Evolutionary conservation across 2,113 vertebrate genomes (phyloP).

Genomic region (Dicaeum eximium): DNA sequence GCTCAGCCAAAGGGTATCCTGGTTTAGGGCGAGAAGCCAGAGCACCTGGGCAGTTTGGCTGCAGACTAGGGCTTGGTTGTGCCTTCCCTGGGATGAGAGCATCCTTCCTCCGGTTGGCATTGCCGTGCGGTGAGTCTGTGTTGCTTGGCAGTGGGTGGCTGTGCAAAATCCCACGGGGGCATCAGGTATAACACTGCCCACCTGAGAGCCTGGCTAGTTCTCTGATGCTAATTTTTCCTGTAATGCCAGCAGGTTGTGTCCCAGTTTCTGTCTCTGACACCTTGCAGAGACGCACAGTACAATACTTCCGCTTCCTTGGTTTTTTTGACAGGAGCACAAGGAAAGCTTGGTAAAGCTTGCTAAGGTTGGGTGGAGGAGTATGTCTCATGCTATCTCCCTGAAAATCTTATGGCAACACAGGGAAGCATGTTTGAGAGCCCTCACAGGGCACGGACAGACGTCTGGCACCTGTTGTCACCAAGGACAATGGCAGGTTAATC

Average conservation of each 20-base stretch:
- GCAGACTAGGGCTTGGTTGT: background rate
- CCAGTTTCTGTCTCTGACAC: background rate
- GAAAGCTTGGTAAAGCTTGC: background rate
- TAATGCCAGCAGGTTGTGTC: background rate
- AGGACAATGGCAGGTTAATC: background rate
- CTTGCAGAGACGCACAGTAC: background rate
- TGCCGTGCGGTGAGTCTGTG: rapidly evolving
- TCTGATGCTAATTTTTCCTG: background rate
- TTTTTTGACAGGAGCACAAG: background rate
- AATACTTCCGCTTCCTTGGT: background rate
- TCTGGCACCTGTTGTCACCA: background rate
- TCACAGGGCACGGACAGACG: background rate
- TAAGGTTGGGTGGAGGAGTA: background rate
- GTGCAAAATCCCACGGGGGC: rapidly evolving
- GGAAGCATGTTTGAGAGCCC: background rate
- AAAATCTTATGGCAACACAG: background rate
- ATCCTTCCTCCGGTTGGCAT: background rate
- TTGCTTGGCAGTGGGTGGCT: background rate
- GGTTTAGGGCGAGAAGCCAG: background rate
- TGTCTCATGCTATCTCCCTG: background rate
- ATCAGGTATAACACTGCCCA: rapidly evolving
- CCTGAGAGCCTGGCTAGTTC: background rate
- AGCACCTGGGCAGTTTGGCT: constrained; percentile 40
- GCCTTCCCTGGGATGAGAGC: background rate
- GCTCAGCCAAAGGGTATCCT: constrained; percentile 3